These are phyloP conservation scores for Limonius californicus DNA, from an alignment of 1,140 invertebrate species.

Conservation along the genomic window DNA sequence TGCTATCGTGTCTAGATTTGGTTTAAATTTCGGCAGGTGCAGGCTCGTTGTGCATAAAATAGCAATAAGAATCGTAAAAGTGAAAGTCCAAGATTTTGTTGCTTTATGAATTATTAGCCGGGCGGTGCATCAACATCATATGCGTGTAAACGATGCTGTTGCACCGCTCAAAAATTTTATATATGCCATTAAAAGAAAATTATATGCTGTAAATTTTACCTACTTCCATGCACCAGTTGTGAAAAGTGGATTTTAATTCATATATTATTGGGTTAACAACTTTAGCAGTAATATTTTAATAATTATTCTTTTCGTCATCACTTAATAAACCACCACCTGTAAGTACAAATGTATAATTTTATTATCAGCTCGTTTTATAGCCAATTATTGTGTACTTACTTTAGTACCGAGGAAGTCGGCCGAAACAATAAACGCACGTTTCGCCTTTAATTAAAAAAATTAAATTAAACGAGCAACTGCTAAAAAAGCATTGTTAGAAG, in stretches of 20 bases:
- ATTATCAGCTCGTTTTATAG: background rate
- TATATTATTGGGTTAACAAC: background rate
- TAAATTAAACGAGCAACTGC: too few species aligned
- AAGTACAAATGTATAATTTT: background rate
- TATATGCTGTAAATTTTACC: constrained; percentile 10
- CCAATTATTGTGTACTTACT: too few species aligned
- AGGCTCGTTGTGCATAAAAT: background rate
- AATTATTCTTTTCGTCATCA: constrained; percentile 8
- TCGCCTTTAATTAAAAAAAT: too few species aligned
- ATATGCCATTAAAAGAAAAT: background rate
- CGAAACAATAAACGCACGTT: too few species aligned
- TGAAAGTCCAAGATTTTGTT: constrained; percentile 15
- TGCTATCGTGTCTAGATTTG: constrained; percentile 5
- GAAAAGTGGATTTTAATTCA: constrained; percentile 1
- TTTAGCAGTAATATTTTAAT: constrained; percentile 1
- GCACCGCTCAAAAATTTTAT: constrained; percentile 1
- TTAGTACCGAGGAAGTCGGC: too few species aligned
- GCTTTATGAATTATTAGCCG: constrained; percentile 1
- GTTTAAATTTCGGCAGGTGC: constrained; percentile 1
- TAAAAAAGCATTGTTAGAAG: too few species aligned
- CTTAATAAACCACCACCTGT: background rate
- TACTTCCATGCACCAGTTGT: constrained; percentile 10
- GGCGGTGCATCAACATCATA: background rate
- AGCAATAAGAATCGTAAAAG: background rate
- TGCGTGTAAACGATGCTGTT: background rate